phyloP scores from a whole-genome alignment of 2,888 invertebrate species.

The Cepaea hortensis region DNA sequence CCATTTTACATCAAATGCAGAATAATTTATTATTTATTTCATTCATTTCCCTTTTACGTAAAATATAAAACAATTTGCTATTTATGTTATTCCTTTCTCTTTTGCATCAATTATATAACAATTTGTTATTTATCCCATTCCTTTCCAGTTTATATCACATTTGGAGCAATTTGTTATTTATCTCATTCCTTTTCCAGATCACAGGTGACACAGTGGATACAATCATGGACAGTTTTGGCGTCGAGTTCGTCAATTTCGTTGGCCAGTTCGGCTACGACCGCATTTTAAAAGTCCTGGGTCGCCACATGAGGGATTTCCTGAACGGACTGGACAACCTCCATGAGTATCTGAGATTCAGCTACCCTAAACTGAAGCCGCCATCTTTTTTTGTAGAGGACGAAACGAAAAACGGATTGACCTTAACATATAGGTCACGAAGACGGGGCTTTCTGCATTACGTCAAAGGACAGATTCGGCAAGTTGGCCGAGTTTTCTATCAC shows the following conservation, averaged over 20 bases:
- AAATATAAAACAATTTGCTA: too few relatives aligned
- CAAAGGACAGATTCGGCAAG: slow-evolving; percentile 95
- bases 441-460: slow-evolving; percentile 96
- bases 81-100: too few relatives aligned
- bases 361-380: slow-evolving; percentile 91
- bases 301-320: slow-evolving; percentile 95
- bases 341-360: slow-evolving; percentile 96
- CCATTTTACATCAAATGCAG: too few relatives aligned
- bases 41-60: too few relatives aligned
- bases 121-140: too few relatives aligned
- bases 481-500: slow-evolving; percentile 94
- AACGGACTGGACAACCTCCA: slow-evolving; percentile 96
- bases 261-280: slow-evolving; percentile 95
- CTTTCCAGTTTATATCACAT: too few relatives aligned
- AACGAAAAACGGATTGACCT: slow-evolving; percentile 88
- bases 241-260: slow-evolving; percentile 93
- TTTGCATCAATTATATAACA: too few relatives aligned
- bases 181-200: slow-evolving; percentile 46
- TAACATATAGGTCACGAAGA: slow-evolving; percentile 89
- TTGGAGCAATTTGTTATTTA: too few relatives aligned
- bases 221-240: slow-evolving; percentile 95
- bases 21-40: too few relatives aligned
- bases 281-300: slow-evolving; percentile 79
- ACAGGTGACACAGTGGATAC: slow-evolving; percentile 87
- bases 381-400: slow-evolving; percentile 98